phyloP scores from a whole-genome alignment of 2,113 vertebrate genomes.

The Lanius collurio region DNA sequence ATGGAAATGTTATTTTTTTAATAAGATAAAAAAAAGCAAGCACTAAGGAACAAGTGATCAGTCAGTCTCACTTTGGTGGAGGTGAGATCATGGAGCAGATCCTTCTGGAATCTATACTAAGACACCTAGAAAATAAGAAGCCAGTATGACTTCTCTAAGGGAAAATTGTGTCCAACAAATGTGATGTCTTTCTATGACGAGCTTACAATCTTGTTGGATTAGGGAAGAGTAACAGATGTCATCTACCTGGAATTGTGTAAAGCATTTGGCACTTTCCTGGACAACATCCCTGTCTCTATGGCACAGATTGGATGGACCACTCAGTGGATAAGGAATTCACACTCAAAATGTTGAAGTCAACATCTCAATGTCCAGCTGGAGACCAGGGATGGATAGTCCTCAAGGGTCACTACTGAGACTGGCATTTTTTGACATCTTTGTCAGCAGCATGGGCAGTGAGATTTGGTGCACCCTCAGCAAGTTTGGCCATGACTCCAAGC shows the following conservation, averaged over 20 bases:
- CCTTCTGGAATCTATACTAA: neutral
- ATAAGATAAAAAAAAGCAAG: neutral
- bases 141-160: neutral
- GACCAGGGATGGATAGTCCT: neutral
- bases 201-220: neutral
- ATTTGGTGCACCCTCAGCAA: fast-evolving
- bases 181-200: neutral
- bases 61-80: neutral
- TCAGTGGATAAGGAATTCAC: neutral
- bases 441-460: neutral
- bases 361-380: fast-evolving
- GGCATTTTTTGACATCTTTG: neutral
- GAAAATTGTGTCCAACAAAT: neutral
- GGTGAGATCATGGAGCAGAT: neutral
- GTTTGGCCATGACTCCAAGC: neutral
- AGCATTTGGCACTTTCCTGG: neutral
- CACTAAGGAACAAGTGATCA: neutral
- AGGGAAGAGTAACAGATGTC: neutral
- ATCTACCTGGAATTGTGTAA: neutral
- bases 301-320: neutral
- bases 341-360: neutral
- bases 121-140: neutral
- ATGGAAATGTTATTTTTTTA: neutral
- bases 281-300: neutral
- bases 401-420: too few relatives aligned